Percentiles rank a stretch among this genome's conserved stretches.
phyloP scores from a whole-genome alignment of 2,113 vertebrate genomes.

The Ranitomeya imitator region DNA sequence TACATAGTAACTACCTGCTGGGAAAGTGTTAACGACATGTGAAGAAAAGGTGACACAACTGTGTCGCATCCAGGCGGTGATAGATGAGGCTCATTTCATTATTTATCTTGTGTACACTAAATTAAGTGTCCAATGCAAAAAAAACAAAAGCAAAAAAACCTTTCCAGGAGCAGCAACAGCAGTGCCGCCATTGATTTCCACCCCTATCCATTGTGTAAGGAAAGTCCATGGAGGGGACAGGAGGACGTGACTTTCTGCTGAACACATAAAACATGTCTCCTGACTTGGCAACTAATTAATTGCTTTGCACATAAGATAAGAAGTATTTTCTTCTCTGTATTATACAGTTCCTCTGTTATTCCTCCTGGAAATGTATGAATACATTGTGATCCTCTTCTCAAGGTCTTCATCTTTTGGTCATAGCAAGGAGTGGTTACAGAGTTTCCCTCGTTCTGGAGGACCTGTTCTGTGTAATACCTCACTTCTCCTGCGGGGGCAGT shows the following conservation, averaged over 20 bases:
- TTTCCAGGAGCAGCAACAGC: not conserved
- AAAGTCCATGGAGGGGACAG: not conserved
- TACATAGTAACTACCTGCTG: not conserved
- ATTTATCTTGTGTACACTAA: slow-evolving; percentile 46
- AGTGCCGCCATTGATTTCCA: not conserved
- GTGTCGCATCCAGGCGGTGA: slow-evolving; percentile 23
- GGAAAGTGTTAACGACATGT: slow-evolving; percentile 15
- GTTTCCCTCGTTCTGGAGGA: too few relatives aligned
- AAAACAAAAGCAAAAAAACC: not conserved
- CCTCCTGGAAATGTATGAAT: too few relatives aligned
- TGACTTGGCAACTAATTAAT: too few relatives aligned
- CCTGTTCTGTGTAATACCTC: too few relatives aligned
- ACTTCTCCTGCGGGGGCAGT: too few relatives aligned
- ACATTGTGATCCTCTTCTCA: not conserved
- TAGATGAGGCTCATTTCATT: slow-evolving; percentile 20
- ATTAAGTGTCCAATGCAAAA: slow-evolving; percentile 2
- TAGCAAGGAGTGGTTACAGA: too few relatives aligned
- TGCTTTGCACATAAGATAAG: too few relatives aligned
- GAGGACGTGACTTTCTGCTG: not conserved
- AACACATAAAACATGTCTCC: not conserved
- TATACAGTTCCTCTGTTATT: too few relatives aligned
- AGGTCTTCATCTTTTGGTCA: not conserved
- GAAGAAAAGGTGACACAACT: slow-evolving; percentile 33
- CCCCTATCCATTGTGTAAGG: not conserved
- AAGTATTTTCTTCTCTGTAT: too few relatives aligned